Evolutionary conservation across 2,113 vertebrate species (phyloP), one percentile per base, ranked within the genome.

Genomic region (Typhlomys cinereus): DNA sequence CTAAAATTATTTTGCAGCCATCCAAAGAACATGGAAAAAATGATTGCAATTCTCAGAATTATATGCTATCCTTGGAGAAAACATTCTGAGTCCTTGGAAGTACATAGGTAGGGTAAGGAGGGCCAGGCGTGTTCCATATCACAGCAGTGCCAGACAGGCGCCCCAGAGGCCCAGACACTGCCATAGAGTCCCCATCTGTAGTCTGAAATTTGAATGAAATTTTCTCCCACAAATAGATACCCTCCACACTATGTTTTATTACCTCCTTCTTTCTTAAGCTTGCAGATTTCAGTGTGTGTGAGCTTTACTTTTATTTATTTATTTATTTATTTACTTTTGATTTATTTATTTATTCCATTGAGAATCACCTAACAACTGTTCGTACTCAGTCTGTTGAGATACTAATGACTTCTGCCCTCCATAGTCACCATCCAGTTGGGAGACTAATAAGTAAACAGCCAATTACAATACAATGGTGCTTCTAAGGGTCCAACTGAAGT

Each of bases 1-100:
- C 94, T 95, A 96, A 96, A 96, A 93, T 96, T 96, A 94, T 94
- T 93, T 96, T 89, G 94, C 76, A 93, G 92, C 67, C 80, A 92
- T 96, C 96, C 88, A 93, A 96, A 96, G 91, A 93, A 96, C 80
- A 92, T 66, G 94, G 96, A 93, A 92, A 96, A 95, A 92, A 84
- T 93, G 52, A 97, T 90, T 93, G 67, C 66, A 81, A 92, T 95
- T 93, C 89, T 92, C 89, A 84, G 95, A 96, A 96, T 97, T 96
- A 96, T 76, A 96, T 64, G 75, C 71, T 94, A 79, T 87, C 84
- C 93, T 94, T 90, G 69, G 88, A 59, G n/a, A 92, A 97, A 96
- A 91, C 81, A 91, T 87, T 93, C 84, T 95, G 86, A 73, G 80
- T 85, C 91, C 57, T 94, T 80, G 89, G 75, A 80, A 95, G 86